phyloP scores from a whole-genome alignment of 2,888 invertebrate genomes.

The Torymus tubicola region DNA sequence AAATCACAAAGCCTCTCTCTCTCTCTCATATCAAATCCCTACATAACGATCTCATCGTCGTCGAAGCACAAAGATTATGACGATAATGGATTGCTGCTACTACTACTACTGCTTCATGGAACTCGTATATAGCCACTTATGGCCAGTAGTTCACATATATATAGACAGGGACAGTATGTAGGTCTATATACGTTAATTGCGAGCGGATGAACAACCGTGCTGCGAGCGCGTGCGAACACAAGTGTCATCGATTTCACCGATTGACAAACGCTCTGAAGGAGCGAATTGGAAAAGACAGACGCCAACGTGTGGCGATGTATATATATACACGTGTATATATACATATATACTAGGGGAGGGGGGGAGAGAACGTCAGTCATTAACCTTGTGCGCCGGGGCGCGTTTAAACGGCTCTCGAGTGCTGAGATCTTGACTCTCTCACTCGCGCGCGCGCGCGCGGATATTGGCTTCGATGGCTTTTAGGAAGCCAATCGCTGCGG shows the following conservation, averaged over 20 bases:
- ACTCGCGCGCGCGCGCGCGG: slow-evolving; percentile 3
- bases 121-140: background rate
- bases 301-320: too few relatives aligned
- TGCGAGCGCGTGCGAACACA: background rate
- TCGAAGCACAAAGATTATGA: slow-evolving; percentile 30
- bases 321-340: too few relatives aligned
- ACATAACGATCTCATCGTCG: too few relatives aligned
- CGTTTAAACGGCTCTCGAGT: slow-evolving; percentile 26
- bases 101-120: background rate
- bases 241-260: slow-evolving; percentile 40
- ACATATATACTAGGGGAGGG: too few relatives aligned
- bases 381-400: slow-evolving; percentile 33
- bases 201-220: background rate
- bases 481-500: slow-evolving; percentile 42
- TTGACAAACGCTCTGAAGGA: slow-evolving; percentile 22
- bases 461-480: slow-evolving; percentile 48
- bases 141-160: too few relatives aligned
- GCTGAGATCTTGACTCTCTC: slow-evolving; percentile 30
- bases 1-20: too few relatives aligned
- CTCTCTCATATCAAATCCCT: too few relatives aligned
- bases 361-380: slow-evolving; percentile 8
- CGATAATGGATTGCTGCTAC: slow-evolving; percentile 42
- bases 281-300: slow-evolving; percentile 36
- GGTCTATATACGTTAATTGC: too few relatives aligned
- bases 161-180: too few relatives aligned